Conservation (phyloP, 2,113 vertebrate species). For the Paramormyrops kingsleyae region DNA sequence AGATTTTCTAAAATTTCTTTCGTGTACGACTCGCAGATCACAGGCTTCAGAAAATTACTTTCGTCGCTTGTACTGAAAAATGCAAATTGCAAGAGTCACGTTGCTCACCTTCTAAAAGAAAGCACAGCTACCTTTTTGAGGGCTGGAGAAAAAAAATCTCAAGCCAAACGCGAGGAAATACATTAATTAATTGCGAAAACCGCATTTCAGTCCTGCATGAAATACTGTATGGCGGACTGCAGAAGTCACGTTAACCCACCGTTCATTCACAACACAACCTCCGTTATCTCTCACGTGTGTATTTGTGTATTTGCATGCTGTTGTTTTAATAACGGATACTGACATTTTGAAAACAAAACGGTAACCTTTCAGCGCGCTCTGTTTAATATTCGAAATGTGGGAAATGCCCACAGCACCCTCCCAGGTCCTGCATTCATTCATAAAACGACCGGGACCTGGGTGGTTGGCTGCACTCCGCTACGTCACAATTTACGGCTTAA, state of each 20-base stretch:
- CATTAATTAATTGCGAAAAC: background rate
- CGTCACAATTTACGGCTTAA: conserved; percentile 18
- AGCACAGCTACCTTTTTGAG: background rate
- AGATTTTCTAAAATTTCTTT: background rate
- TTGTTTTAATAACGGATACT: background rate
- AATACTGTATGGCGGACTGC: background rate
- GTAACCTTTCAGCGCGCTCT: background rate
- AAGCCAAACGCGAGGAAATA: background rate
- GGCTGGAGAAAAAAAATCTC: background rate
- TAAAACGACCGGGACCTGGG: background rate
- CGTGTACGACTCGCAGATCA: background rate
- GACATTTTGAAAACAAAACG: background rate
- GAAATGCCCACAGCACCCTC: background rate
- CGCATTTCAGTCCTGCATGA: background rate
- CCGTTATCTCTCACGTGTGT: background rate
- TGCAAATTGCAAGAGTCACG: background rate
- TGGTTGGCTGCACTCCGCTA: background rate
- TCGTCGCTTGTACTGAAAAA: background rate
- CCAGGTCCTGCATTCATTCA: conserved; percentile 19
- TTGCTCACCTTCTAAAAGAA: background rate
- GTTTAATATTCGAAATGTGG: conserved; percentile 14
- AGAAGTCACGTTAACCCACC: background rate
- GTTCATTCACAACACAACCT: background rate
- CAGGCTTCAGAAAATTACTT: background rate
- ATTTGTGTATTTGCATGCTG: background rate